phyloP scores from a whole-genome alignment of 2,888 invertebrate species.

The Altica lythri region DNA sequence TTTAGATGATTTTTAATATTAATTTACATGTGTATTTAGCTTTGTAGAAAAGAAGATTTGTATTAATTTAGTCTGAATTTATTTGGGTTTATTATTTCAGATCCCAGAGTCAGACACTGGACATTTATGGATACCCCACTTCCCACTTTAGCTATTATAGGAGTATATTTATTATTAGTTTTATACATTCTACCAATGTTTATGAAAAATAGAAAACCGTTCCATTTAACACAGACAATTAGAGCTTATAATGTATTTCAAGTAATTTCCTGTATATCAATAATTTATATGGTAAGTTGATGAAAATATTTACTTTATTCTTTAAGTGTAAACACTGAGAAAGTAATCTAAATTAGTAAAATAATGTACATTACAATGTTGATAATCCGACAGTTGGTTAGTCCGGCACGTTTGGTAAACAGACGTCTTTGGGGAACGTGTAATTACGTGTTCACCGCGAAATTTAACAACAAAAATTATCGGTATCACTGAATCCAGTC shows the following conservation, averaged over 20 bases:
- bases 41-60: slow-evolving; percentile 3
- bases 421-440: no score
- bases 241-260: slow-evolving; percentile 81
- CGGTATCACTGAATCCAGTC: no score
- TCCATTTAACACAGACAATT: slow-evolving; percentile 67
- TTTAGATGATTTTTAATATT: no score
- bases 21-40: no score
- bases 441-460: no score
- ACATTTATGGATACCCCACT: slow-evolving; percentile 61
- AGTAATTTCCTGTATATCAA: slow-evolving; percentile 69
- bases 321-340: no score
- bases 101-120: slow-evolving; percentile 60
- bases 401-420: no score
- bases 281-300: slow-evolving; percentile 71
- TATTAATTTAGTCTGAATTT: background rate
- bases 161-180: slow-evolving; percentile 60
- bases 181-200: slow-evolving; percentile 61
- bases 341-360: no score
- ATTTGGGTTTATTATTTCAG: slow-evolving; percentile 43
- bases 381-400: no score
- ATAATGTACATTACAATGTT: no score
- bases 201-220: slow-evolving; percentile 74
- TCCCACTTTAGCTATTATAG: slow-evolving; percentile 57
- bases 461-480: no score
- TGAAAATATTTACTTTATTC: background rate